Evolutionary conservation across 2,888 invertebrate species (phyloP).

Genomic region (Orchesella flavescens): DNA sequence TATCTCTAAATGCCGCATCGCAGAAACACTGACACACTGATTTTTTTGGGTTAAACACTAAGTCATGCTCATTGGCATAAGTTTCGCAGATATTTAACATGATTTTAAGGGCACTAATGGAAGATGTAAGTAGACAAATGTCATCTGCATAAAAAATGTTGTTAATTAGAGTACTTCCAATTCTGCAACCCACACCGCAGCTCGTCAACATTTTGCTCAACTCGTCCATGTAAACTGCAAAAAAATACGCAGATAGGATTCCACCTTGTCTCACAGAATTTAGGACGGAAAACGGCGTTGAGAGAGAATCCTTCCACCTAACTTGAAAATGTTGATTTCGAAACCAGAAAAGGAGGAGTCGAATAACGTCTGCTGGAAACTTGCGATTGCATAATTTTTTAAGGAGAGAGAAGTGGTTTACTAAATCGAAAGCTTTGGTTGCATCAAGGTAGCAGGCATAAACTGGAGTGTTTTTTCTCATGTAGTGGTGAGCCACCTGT

Average conservation of each 20-base stretch:
- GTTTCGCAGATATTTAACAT: conserved; percentile 5
- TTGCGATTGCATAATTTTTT: not conserved
- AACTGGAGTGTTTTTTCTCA: too few relatives aligned
- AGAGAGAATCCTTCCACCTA: not conserved
- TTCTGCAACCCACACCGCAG: conserved; percentile 1
- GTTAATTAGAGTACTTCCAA: not conserved
- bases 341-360: not conserved
- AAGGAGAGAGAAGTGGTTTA: conserved; percentile 8
- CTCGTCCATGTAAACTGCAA: conserved; percentile 12
- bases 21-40: conserved; percentile 14
- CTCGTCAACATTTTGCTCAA: not conserved
- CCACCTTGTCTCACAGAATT: conserved; percentile 20
- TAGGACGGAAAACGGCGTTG: not conserved
- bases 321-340: conserved; percentile 5
- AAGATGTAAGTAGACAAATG: not conserved
- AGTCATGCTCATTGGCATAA: conserved; percentile 9
- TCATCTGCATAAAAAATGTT: conserved; percentile 19
- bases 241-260: not conserved
- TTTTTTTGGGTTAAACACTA: conserved; percentile 12
- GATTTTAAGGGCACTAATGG: not conserved
- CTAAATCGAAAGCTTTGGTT: conserved; percentile 13
- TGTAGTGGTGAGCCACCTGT: too few relatives aligned
- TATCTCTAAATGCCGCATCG: not conserved
- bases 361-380: not conserved
- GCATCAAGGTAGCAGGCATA: conserved; percentile 1